Percentiles rank a stretch among this genome's conserved stretches.
Conservation (phyloP, 2,888 invertebrate species). For the Chaitophorus viminalis region DNA sequence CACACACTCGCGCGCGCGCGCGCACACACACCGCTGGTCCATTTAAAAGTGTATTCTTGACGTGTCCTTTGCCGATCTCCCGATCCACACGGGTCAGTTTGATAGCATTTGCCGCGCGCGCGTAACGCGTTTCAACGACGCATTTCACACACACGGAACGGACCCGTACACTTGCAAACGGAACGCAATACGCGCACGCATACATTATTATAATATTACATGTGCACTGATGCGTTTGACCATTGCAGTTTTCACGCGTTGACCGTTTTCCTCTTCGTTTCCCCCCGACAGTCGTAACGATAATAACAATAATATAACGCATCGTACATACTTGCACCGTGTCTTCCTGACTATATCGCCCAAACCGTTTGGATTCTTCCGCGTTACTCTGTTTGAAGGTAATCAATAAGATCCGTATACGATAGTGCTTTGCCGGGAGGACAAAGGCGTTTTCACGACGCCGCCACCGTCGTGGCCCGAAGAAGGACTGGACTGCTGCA, state of each 20-base stretch:
- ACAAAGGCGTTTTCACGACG: conserved; percentile 16
- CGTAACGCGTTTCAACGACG: conserved; percentile 9
- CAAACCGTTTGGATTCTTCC: neutral
- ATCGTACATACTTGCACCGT: too few relatives aligned
- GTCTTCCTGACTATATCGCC: too few relatives aligned
- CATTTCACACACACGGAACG: neutral
- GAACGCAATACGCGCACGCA: neutral
- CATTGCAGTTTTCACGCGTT: neutral
- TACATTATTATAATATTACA: too few relatives aligned
- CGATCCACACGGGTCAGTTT: conserved; percentile 57
- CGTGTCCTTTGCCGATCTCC: conserved; percentile 57
- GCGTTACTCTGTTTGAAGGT: neutral
- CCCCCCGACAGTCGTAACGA: too few relatives aligned
- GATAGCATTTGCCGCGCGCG: conserved; percentile 54
- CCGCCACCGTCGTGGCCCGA: neutral
- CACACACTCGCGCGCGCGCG: neutral
- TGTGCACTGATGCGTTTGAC: too few relatives aligned
- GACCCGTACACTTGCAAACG: too few relatives aligned
- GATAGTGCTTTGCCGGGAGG: neutral
- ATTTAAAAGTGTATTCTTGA: conserved; percentile 44
- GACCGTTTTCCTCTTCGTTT: neutral
- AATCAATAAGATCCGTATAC: neutral
- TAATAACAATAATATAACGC: too few relatives aligned
- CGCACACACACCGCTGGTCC: conserved; percentile 27
- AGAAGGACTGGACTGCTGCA: conserved; percentile 2